Evolutionary conservation across 1,140 invertebrate species (phyloP).

Genomic region (Myzus persicae): DNA sequence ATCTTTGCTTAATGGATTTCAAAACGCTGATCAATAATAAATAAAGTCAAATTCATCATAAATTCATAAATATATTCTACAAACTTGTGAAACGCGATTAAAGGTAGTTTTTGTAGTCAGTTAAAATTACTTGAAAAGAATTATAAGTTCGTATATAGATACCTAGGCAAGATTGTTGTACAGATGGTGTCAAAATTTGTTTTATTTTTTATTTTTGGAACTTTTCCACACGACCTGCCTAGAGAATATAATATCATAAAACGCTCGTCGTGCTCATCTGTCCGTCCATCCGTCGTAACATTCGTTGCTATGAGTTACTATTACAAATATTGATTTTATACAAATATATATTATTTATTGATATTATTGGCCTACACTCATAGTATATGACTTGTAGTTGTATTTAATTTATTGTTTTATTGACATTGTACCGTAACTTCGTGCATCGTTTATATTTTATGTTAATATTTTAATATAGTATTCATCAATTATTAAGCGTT

Average conservation of each 20-base stretch:
- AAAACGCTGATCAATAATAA: not conserved
- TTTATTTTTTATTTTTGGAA: too few relatives aligned
- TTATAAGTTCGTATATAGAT: not conserved
- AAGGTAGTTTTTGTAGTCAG: not conserved
- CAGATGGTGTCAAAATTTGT: not conserved
- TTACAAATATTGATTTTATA: slow-evolving; percentile 2
- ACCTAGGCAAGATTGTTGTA: not conserved
- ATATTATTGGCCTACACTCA: not conserved
- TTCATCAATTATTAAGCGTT: not conserved
- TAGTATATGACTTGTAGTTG: not conserved
- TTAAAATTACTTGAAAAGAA: not conserved
- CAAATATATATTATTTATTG: not conserved
- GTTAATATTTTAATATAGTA: not conserved
- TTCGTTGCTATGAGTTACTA: not conserved
- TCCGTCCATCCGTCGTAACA: not conserved
- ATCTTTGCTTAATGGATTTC: not conserved
- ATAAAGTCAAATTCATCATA: not conserved
- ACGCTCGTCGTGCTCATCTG: not conserved
- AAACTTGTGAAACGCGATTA: not conserved
- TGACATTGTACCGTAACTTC: not conserved
- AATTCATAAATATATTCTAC: not conserved
- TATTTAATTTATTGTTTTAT: slow-evolving; percentile 20
- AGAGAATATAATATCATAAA: not conserved
- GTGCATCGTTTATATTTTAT: not conserved
- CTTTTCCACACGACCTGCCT: not conserved